Conservation (phyloP, 2,797 vertebrate species). For the Esox masquinongy region DNA sequence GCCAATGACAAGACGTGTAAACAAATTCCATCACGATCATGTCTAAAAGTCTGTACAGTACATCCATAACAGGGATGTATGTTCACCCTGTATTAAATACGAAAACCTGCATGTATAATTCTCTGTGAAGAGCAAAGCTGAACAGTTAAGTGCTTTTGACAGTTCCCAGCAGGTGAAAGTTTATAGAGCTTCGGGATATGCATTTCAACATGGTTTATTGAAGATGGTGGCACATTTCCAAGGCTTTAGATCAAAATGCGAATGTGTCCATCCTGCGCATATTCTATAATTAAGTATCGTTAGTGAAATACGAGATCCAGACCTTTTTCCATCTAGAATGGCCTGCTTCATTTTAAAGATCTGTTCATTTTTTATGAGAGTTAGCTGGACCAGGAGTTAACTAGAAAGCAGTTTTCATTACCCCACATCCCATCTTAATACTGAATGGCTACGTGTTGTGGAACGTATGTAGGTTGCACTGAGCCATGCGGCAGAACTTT, state of each 20-base stretch:
- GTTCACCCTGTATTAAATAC: slow-evolving; percentile 60
- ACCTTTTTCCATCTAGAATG: slow-evolving; percentile 37
- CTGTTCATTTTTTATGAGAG: slow-evolving; percentile 20
- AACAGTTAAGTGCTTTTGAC: slow-evolving; percentile 75
- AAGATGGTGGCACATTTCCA: slow-evolving; percentile 61
- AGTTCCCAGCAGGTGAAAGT: slow-evolving; percentile 78
- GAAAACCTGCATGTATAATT: slow-evolving; percentile 75
- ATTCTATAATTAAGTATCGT: slow-evolving; percentile 48
- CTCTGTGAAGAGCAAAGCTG: slow-evolving; percentile 73
- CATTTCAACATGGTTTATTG: slow-evolving; percentile 66
- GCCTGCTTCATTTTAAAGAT: slow-evolving; percentile 31
- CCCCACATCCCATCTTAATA: too few species aligned
- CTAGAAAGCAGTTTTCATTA: background rate
- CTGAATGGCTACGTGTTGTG: background rate
- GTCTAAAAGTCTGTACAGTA: slow-evolving; percentile 59
- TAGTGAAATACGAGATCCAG: slow-evolving; percentile 43
- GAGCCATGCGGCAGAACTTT: too few species aligned
- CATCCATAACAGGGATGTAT: slow-evolving; percentile 75
- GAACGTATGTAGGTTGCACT: too few species aligned
- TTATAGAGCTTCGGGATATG: slow-evolving; percentile 67
- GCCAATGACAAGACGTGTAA: slow-evolving; percentile 62
- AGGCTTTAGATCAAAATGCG: slow-evolving; percentile 48
- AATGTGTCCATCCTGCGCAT: slow-evolving; percentile 47
- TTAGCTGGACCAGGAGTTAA: background rate
- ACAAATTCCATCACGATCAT: slow-evolving; percentile 73